Percentiles rank a stretch among this genome's conserved stretches.
These are phyloP conservation scores for Archilochus colubris DNA, from an alignment of 2,113 vertebrate species.

Conservation along the genomic window DNA sequence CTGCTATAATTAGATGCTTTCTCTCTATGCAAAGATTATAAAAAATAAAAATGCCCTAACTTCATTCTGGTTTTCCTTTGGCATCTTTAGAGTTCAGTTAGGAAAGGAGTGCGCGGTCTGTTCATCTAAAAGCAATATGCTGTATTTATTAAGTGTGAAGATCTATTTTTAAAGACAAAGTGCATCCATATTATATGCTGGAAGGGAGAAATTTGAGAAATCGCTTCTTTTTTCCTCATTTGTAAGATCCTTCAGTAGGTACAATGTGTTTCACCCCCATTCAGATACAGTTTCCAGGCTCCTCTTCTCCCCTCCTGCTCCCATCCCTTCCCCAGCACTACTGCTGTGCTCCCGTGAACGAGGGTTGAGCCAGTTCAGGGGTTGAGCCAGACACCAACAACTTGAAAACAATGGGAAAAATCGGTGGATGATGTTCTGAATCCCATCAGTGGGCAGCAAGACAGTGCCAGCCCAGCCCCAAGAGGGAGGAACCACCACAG, in stretches of 20 bases:
- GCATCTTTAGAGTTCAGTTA: not conserved
- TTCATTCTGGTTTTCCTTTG: not conserved
- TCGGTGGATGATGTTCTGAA: not conserved
- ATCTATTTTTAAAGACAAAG: not conserved
- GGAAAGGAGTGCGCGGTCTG: not conserved
- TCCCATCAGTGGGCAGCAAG: not conserved
- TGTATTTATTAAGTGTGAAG: not conserved
- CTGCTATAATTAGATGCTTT: not conserved
- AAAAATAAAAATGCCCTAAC: not conserved
- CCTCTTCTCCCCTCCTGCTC: rapidly evolving
- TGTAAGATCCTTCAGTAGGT: not conserved
- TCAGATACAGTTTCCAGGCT: not conserved
- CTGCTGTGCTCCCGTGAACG: not conserved
- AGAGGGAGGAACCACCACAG: rapidly evolving
- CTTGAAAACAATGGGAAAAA: not conserved
- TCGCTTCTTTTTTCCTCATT: not conserved
- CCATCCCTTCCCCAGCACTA: rapidly evolving
- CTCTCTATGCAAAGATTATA: not conserved
- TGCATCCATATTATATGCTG: not conserved
- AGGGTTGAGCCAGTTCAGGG: not conserved
- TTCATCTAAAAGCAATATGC: not conserved
- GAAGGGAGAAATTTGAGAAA: not conserved
- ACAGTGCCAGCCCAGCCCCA: not conserved
- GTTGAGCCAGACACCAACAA: not conserved
- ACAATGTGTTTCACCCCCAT: rapidly evolving